A percentile compares a stretch with the other conserved stretches of the same genome.
phyloP scores from a whole-genome alignment of 2,888 invertebrate genomes.

The Micoletzkya japonica region DNA sequence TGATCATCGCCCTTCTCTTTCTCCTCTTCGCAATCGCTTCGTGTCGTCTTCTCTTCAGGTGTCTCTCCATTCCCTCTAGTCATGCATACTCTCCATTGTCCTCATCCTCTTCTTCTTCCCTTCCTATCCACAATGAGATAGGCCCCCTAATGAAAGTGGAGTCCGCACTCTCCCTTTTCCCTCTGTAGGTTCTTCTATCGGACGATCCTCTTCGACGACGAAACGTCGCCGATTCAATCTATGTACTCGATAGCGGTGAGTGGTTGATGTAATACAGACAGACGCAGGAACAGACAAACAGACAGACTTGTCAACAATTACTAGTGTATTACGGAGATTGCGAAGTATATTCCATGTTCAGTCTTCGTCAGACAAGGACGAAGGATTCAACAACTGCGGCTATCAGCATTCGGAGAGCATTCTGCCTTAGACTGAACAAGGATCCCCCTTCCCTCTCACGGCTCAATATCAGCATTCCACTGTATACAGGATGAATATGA shows the following conservation, averaged over 20 bases:
- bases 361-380: constrained; percentile 1
- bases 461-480: no score
- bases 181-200: constrained; percentile 7
- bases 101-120: not conserved
- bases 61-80: no score
- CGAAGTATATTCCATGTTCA: not conserved
- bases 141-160: no score
- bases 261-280: no score
- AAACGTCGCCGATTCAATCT: constrained; percentile 1
- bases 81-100: not conserved
- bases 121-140: no score
- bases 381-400: constrained; percentile 7
- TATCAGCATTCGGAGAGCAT: constrained; percentile 17
- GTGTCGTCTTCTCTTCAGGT: no score
- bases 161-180: not conserved
- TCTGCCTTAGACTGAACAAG: constrained; percentile 3
- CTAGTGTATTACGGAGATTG: no score
- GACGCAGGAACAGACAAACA: no score
- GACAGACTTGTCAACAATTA: no score
- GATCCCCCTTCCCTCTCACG: no score
- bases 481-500: not conserved
- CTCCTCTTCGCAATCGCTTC: no score
- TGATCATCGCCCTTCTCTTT: no score
- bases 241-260: constrained; percentile 21
- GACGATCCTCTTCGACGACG: constrained; percentile 10